Base-by-base conservation (phyloP, 64 coral and sea anemone genomes). In the Anthopleura sola region DNA sequence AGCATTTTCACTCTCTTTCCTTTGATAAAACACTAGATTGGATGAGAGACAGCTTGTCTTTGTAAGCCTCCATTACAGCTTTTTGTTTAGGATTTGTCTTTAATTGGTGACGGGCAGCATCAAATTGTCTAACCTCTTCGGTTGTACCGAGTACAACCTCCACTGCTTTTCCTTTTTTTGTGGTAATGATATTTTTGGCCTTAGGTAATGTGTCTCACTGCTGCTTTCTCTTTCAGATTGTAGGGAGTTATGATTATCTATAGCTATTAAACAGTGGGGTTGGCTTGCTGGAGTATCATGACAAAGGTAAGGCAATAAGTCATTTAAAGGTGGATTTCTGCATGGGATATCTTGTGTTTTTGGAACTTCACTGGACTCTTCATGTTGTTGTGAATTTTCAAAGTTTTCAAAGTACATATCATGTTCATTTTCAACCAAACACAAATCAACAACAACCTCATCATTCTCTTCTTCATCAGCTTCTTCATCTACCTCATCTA, bases 111-210 rank as follows among this genome's bases (percentile, higher is more conserved):
- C 71, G 46, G 46, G 85, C 60, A 48, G 19, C 5, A 49, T 86
- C 85, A 74, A 86, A 36, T 16, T 75, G 66, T 48, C 69, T 47
- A 28, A 86, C 85, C 6, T 86, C 85, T 33, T 20, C 6, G 11
- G 39, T 86, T 26, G 2, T 49, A 15, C 85, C 66, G 3, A 82
- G 79, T 28, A 82, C 79, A 28, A 82, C 79, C n/a, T 82, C 36
- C 13, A 87, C 46, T 34, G 85, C 85, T 58, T 87, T 55, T 50
- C 2, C 71, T 49, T 75, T 60, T 86, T 69, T 86, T 20, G 66
- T 11, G 49, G n/a, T 82, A n/a, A 14, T 53, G 24, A n/a, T n/a
- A n/a, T 26, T 31, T 26, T 53, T 11, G 17, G 40, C 33, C 47
- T 19, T 44, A 78, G 75, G 75, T 37, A n/a, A n/a, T 78, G 38